A percentile compares a stretch with the other conserved stretches of the same genome.
Evolutionary conservation across 2,113 vertebrate species (phyloP).

Genomic region (Stegastes partitus): DNA sequence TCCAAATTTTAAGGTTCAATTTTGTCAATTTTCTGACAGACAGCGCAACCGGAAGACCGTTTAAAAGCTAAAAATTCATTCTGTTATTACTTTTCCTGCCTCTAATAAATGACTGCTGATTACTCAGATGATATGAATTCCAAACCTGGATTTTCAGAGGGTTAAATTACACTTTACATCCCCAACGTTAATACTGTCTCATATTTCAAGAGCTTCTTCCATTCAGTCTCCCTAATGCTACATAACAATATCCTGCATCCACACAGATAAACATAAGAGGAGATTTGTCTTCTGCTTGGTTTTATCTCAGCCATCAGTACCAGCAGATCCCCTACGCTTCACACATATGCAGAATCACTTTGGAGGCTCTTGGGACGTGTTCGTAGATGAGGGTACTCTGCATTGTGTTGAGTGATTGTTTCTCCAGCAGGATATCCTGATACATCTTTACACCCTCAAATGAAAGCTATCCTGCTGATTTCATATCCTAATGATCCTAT

Average conservation of each 20-base stretch:
- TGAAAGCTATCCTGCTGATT: too few relatives aligned
- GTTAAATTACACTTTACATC: not conserved
- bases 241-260: not conserved
- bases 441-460: conserved; percentile 23
- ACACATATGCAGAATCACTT: conserved; percentile 21
- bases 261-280: not conserved
- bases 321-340: conserved; percentile 30
- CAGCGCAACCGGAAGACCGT: too few relatives aligned
- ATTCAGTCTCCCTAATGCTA: not conserved
- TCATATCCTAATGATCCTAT: too few relatives aligned
- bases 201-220: not conserved
- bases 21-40: too few relatives aligned
- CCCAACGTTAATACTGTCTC: not conserved
- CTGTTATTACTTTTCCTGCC: too few relatives aligned
- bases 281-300: conserved; percentile 20
- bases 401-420: conserved; percentile 45
- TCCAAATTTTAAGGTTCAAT: too few relatives aligned
- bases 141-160: too few relatives aligned
- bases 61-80: too few relatives aligned
- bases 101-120: too few relatives aligned
- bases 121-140: too few relatives aligned
- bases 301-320: conserved; percentile 40
- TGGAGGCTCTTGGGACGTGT: conserved; percentile 5
- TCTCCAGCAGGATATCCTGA: conserved; percentile 26
- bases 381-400: conserved; percentile 35